These are phyloP conservation scores for Cotesia glomerata DNA, from an alignment of 1,140 invertebrate species.

Conservation along the genomic window DNA sequence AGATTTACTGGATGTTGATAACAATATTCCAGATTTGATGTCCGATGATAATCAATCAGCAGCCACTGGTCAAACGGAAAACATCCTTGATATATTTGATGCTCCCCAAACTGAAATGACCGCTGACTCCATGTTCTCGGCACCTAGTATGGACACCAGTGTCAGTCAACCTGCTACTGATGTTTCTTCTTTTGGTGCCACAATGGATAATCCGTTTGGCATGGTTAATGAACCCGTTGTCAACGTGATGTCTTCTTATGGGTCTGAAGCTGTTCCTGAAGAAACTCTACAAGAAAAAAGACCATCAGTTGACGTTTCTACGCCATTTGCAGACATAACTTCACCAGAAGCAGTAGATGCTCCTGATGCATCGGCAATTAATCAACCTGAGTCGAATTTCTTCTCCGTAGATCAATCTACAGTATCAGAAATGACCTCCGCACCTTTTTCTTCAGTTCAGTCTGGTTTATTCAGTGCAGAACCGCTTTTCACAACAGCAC, in stretches of 20 bases:
- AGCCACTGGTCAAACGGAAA: conserved; percentile 37
- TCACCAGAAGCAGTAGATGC: background rate
- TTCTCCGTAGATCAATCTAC: conserved; percentile 30
- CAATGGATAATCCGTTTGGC: conserved; percentile 51
- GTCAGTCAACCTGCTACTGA: conserved; percentile 15
- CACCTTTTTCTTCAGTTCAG: conserved; percentile 22
- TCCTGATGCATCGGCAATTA: background rate
- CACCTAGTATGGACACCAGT: conserved; percentile 12
- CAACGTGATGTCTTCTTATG: background rate
- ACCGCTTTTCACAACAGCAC: conserved; percentile 14
- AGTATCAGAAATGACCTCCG: background rate
- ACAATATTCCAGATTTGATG: conserved; percentile 54
- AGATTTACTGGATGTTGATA: conserved; percentile 70
- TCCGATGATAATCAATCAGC: conserved; percentile 39
- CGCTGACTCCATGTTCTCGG: conserved; percentile 47
- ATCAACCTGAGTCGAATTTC: conserved; percentile 36
- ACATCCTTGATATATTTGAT: conserved; percentile 58
- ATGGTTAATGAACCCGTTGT: conserved; percentile 29
- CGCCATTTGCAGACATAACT: background rate
- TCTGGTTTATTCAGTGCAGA: conserved; percentile 21
- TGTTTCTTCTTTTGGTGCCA: conserved; percentile 20
- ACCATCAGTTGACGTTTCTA: background rate
- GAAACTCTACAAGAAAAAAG: no score
- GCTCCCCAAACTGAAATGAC: conserved; percentile 49
- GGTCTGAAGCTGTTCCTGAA: no score